phyloP scores from a whole-genome alignment of 2,113 vertebrate species.

The Semnornis frantzii region DNA sequence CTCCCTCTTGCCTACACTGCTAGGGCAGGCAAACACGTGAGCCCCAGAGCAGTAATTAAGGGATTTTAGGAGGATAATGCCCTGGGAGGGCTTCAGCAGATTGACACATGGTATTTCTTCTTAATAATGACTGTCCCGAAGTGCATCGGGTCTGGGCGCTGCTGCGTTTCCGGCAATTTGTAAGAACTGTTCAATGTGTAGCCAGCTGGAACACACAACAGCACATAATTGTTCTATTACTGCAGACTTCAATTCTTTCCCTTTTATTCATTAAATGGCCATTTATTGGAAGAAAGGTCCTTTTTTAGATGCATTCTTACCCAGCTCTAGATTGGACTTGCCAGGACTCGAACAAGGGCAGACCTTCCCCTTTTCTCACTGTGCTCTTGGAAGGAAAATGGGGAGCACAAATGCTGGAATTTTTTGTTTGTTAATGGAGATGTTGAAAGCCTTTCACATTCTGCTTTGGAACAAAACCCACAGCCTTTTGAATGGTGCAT shows the following conservation, averaged over 20 bases:
- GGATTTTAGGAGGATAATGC: slow-evolving; percentile 43
- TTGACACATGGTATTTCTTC: slow-evolving; percentile 59
- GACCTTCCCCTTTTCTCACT: slow-evolving; percentile 34
- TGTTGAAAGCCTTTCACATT: slow-evolving; percentile 60
- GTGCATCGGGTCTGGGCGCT: neutral
- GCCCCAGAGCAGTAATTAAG: slow-evolving; percentile 45
- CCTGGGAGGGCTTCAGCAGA: neutral
- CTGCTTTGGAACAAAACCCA: neutral
- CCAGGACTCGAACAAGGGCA: slow-evolving; percentile 49
- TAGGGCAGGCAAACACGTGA: neutral
- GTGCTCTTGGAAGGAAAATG: slow-evolving; percentile 41
- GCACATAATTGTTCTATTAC: slow-evolving; percentile 55
- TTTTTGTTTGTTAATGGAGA: slow-evolving; percentile 24
- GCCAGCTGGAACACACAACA: slow-evolving; percentile 55
- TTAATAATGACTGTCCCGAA: slow-evolving; percentile 21
- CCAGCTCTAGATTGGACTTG: slow-evolving; percentile 54
- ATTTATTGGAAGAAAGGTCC: slow-evolving; percentile 64
- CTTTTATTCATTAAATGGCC: slow-evolving; percentile 65
- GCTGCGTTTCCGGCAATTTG: slow-evolving; percentile 45
- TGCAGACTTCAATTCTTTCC: slow-evolving; percentile 63
- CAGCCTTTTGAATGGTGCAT: slow-evolving; percentile 23
- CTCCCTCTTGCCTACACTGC: fast-evolving
- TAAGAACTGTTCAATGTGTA: slow-evolving; percentile 34
- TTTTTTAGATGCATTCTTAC: slow-evolving; percentile 65
- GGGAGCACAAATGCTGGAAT: slow-evolving; percentile 3